phyloP scores from a whole-genome alignment of 1,140 invertebrate genomes.

The Druon quercuslanigerum region DNA sequence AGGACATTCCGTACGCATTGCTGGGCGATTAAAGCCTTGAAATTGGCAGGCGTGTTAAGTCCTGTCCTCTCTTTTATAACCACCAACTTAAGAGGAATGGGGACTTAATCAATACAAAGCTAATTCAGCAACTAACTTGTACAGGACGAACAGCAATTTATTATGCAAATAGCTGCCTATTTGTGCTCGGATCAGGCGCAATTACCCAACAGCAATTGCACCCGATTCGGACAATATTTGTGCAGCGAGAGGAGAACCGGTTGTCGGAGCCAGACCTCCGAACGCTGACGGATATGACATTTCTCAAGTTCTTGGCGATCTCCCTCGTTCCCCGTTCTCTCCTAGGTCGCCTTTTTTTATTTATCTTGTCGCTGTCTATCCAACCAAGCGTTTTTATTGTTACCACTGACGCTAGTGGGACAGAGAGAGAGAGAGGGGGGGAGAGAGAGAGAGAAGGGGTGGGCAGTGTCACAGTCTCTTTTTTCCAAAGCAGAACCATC shows the following conservation, averaged over 20 bases:
- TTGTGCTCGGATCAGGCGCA: constrained; percentile 39
- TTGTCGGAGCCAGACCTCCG: constrained; percentile 45
- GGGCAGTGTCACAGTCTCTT: constrained; percentile 1
- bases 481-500: background rate
- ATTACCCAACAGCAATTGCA: constrained; percentile 47
- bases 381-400: constrained; percentile 13
- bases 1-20: constrained; percentile 48
- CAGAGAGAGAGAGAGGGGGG: too few species aligned
- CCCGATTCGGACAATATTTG: constrained; percentile 39
- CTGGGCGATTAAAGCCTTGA: constrained; percentile 45
- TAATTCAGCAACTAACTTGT: constrained; percentile 32
- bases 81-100: background rate
- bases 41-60: constrained; percentile 32
- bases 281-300: constrained; percentile 70
- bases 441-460: background rate
- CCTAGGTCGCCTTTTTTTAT: constrained; percentile 36
- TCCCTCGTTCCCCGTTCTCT: constrained; percentile 36
- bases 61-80: constrained; percentile 7
- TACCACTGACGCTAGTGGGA: constrained; percentile 7
- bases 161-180: constrained; percentile 52
- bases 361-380: constrained; percentile 38
- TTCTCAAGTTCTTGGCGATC: constrained; percentile 62
- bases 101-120: constrained; percentile 1
- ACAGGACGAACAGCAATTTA: constrained; percentile 46
- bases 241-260: constrained; percentile 38